Percentiles rank a stretch among this genome's conserved stretches.
Conservation (phyloP, 2,888 invertebrate species). For the Cephus pulcher region DNA sequence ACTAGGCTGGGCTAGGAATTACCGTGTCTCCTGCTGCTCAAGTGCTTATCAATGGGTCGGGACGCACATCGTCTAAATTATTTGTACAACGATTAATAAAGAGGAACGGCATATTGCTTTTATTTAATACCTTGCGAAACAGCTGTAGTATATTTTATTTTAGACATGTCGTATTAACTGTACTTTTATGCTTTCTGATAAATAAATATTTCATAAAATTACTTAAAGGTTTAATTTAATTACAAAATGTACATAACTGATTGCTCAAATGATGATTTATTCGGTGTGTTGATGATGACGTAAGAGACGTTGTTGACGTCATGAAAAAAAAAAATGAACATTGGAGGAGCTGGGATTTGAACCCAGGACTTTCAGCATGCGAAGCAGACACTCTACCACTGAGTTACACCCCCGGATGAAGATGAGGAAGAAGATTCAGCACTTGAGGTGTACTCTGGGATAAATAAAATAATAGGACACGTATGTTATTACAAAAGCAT, state of each 20-base stretch:
- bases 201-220: neutral
- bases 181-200: neutral
- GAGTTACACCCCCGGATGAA: slow-evolving; percentile 62
- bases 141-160: neutral
- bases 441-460: neutral
- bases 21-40: slow-evolving; percentile 86
- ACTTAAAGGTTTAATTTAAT: neutral
- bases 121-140: neutral
- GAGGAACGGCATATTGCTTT: neutral
- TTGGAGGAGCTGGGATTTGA: slow-evolving; percentile 65
- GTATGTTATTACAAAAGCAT: neutral
- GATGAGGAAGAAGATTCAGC: neutral
- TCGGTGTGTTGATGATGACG: neutral
- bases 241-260: neutral
- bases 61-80: slow-evolving; percentile 49
- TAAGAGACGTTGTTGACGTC: neutral
- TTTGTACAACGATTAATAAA: neutral
- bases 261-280: neutral
- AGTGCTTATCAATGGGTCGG: slow-evolving; percentile 87
- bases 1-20: slow-evolving; percentile 67
- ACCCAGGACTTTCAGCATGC: slow-evolving; percentile 67
- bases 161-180: neutral
- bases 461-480: neutral
- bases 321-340: slow-evolving; percentile 12
- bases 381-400: slow-evolving; percentile 67